A percentile compares a stretch with the other conserved stretches of the same genome.
phyloP scores from a whole-genome alignment of 2,113 vertebrate species.

The Sialia sialis region DNA sequence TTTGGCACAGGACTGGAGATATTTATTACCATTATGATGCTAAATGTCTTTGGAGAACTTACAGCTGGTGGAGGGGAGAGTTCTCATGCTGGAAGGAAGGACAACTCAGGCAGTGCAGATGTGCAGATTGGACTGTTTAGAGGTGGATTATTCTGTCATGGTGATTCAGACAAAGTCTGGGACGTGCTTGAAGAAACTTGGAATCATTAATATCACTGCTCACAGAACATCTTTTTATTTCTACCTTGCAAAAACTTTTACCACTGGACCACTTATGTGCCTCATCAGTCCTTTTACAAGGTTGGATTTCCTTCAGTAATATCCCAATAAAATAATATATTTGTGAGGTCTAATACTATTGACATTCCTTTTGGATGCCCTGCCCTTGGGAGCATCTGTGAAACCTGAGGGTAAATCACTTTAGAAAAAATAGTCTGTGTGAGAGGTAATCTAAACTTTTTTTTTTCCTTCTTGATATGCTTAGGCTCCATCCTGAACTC shows the following conservation, averaged over 20 bases:
- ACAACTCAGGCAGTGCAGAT: not conserved
- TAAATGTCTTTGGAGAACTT: not conserved
- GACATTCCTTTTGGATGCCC: not conserved
- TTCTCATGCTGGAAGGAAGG: not conserved
- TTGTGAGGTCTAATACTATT: not conserved
- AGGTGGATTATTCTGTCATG: not conserved
- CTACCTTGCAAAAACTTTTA: not conserved
- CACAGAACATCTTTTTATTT: not conserved
- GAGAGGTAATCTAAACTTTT: not conserved
- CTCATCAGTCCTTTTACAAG: not conserved
- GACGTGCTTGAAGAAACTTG: not conserved
- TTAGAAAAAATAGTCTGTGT: not conserved
- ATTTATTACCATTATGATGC: not conserved
- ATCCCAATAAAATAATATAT: not conserved
- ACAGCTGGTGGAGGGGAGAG: not conserved
- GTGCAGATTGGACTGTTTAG: fast-evolving
- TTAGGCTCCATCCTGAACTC: not conserved
- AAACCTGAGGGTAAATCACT: not conserved
- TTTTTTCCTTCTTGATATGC: not conserved
- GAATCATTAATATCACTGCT: not conserved
- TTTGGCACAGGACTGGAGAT: not conserved
- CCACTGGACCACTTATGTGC: not conserved
- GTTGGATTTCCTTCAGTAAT: not conserved
- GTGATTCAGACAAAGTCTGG: not conserved
- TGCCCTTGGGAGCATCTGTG: not conserved